These are phyloP conservation scores for Piprites chloris DNA, from an alignment of 2,113 vertebrate genomes.

Conservation along the genomic window DNA sequence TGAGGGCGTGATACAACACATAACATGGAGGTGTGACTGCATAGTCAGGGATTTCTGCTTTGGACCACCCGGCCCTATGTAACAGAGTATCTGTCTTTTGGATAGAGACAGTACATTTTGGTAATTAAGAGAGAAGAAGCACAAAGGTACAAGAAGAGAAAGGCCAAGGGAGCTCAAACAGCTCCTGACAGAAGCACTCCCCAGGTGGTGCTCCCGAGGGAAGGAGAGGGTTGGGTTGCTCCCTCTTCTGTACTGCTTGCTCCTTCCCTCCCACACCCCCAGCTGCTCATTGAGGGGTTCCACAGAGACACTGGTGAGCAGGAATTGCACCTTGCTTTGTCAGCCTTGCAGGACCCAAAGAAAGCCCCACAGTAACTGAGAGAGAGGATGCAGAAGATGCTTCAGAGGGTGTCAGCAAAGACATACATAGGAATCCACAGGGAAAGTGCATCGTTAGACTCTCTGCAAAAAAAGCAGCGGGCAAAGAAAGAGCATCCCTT, in stretches of 20 bases:
- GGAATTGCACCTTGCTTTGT: not conserved
- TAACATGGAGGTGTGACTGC: not conserved
- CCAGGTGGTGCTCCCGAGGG: rapidly evolving
- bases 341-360: not conserved
- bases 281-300: not conserved
- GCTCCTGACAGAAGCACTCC: not conserved
- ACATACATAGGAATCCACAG: rapidly evolving
- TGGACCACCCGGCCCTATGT: not conserved
- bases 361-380: not conserved
- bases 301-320: not conserved
- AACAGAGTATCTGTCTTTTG: not conserved
- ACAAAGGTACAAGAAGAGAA: not conserved
- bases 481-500: not conserved
- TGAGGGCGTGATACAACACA: too few relatives aligned
- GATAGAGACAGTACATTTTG: not conserved
- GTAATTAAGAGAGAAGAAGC: not conserved
- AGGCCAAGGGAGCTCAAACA: not conserved
- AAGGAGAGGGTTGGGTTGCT: not conserved
- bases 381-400: not conserved
- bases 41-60: not conserved
- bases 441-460: not conserved
- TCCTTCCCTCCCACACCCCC: not conserved
- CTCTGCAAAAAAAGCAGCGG: not conserved
- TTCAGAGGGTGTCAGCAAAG: not conserved
- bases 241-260: not conserved